These are phyloP conservation scores for Pyrgilauda ruficollis DNA, from an alignment of 2,113 vertebrate species.

Conservation along the genomic window DNA sequence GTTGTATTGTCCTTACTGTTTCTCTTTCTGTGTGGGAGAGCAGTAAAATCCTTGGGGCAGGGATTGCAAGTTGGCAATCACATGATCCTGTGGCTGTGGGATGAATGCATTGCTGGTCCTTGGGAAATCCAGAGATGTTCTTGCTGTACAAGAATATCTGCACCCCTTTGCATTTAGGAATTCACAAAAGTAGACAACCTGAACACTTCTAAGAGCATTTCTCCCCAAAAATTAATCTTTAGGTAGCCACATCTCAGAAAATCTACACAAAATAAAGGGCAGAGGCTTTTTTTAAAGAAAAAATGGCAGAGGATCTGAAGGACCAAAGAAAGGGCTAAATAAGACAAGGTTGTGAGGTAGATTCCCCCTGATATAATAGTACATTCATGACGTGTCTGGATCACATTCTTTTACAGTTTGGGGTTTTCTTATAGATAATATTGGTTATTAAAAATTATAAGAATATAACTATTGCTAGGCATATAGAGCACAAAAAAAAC, in stretches of 20 bases:
- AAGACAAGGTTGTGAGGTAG: background rate
- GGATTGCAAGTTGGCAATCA: background rate
- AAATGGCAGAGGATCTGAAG: background rate
- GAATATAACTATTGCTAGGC: background rate
- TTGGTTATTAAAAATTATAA: background rate
- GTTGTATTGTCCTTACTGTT: background rate
- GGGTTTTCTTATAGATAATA: background rate
- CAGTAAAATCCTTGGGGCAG: background rate
- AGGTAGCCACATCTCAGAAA: background rate
- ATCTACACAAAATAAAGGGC: background rate
- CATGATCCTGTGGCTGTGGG: background rate
- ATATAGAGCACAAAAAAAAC: background rate
- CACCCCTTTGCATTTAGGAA: background rate
- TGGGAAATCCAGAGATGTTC: background rate
- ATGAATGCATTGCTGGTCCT: fast-evolving
- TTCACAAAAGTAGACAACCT: background rate
- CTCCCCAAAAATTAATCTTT: background rate
- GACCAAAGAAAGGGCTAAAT: background rate
- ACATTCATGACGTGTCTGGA: background rate
- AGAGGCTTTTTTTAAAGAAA: background rate
- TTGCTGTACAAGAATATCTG: background rate
- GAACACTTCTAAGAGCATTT: background rate
- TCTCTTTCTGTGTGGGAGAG: background rate
- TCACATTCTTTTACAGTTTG: background rate
- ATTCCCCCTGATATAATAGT: background rate